Evolutionary conservation across 2,888 invertebrate species (phyloP), one percentile per base, ranked within the genome.

Genomic region (Azorinus chamasolen): DNA sequence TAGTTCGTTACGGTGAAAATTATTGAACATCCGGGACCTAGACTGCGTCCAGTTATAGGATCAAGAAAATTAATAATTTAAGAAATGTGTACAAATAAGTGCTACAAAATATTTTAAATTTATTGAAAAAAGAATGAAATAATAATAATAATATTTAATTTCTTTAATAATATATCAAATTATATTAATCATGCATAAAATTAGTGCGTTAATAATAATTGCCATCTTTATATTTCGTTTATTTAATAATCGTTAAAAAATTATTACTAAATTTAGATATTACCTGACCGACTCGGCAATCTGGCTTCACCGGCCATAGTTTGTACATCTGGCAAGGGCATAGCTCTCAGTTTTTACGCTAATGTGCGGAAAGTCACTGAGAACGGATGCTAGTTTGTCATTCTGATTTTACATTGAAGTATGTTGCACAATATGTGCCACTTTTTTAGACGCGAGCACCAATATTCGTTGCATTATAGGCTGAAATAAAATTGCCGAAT

Each of bases 361-460:
- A 25, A 57, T 63, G 74, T 78, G 81, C 81, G 81, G 71, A 81
- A 69, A 71, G 55, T 81, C 39, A 81, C 74, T 81, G 81, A 69
- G 64, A 81, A 64, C 55, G 48, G 58, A 64, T 62, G 20, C 27
- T 12, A 51, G 39, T 45, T 54, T 64, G 43, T 53, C 27, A 27
- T 37, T 51, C 51, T 72, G 54, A 59, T 39, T 48, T 61, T 68
- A 51, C 18, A 69, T 12, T 27, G 59, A 55, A 41, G 59, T 64
- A 48, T 43, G 41, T 27, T 68, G 24, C 63, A 75, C 66, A 62
- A 54, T 75, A 65, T 72, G 62, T 41, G 45, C 46, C 45, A 50
- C 22, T 63, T 59, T 53, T 32, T 25, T 43, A 43, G 3, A 10
- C 51, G 57, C 66, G 51, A 58, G 57, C 51, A n/a, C 6, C 12